These are phyloP conservation scores for Epinephelus awoara DNA, from an alignment of 2,797 vertebrate species.

Conservation along the genomic window DNA sequence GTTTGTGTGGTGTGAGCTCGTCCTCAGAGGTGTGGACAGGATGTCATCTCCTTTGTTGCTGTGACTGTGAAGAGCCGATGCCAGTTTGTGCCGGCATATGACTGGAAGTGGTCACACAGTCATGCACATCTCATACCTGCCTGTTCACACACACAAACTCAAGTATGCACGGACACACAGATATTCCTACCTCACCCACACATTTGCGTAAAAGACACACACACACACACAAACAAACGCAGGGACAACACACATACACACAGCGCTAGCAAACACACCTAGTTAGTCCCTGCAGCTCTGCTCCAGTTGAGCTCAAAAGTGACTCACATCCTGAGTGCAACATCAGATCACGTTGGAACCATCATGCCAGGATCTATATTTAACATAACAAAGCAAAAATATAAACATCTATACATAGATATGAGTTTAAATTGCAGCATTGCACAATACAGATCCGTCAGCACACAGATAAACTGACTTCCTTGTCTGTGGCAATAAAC, in stretches of 20 bases:
- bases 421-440: background rate
- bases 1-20: conserved; percentile 32
- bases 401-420: background rate
- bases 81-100: conserved; percentile 39
- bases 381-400: background rate
- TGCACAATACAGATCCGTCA: background rate
- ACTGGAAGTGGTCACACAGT: conserved; percentile 33
- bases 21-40: conserved; percentile 51
- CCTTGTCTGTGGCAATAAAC: background rate
- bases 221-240: background rate
- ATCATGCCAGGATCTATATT: background rate
- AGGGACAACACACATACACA: conserved; percentile 14
- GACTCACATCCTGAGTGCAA: conserved; percentile 32
- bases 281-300: conserved; percentile 18
- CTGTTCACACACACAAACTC: conserved; percentile 1
- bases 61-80: conserved; percentile 46
- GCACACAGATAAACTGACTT: background rate
- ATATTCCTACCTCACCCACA: conserved; percentile 13
- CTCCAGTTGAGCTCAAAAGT: conserved; percentile 10
- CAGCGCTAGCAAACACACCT: conserved; percentile 32
- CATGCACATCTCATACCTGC: conserved; percentile 8
- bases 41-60: conserved; percentile 41
- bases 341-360: conserved; percentile 11
- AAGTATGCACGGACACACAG: conserved; percentile 30
- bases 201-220: background rate